A percentile compares a stretch with the other conserved stretches of the same genome.
Conservation (phyloP, 2,888 invertebrate genomes). For the Junonia oenone region DNA sequence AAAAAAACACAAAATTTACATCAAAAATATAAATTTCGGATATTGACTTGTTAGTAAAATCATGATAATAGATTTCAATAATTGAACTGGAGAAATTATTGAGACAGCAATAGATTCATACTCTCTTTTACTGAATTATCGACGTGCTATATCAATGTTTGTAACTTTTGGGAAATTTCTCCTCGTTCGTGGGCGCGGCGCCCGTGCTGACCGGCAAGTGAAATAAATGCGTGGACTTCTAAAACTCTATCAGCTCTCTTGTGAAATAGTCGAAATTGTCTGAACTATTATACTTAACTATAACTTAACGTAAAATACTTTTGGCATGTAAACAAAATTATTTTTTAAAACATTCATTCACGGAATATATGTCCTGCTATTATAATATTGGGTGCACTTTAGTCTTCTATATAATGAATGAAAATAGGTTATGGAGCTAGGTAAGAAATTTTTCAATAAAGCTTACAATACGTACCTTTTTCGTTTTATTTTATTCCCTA, state of each 20-base stretch:
- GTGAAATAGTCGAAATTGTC: conserved; percentile 2
- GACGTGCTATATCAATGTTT: conserved; percentile 14
- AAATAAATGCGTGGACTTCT: background rate
- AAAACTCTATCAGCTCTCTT: background rate
- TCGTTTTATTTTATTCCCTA: conserved; percentile 12
- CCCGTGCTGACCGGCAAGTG: background rate
- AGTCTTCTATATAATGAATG: conserved; percentile 31
- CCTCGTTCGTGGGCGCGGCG: conserved; percentile 8
- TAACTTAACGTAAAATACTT: background rate
- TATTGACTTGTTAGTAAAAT: background rate
- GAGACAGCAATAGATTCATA: conserved; percentile 16
- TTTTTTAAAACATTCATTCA: conserved; percentile 17
- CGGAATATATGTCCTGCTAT: conserved; percentile 23
- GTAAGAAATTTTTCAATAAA: conserved; percentile 57
- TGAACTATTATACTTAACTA: background rate
- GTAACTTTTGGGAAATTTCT: conserved; percentile 26
- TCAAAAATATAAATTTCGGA: background rate
- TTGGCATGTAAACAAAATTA: conserved; percentile 10
- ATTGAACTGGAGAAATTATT: conserved; percentile 22
- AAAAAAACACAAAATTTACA: no score
- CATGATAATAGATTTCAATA: background rate
- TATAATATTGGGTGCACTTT: conserved; percentile 39
- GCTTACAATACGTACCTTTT: conserved; percentile 34
- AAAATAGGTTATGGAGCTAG: conserved; percentile 26
- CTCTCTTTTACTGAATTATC: conserved; percentile 10